Conservation (phyloP, 2,113 vertebrate genomes). For the Coturnix japonica region DNA sequence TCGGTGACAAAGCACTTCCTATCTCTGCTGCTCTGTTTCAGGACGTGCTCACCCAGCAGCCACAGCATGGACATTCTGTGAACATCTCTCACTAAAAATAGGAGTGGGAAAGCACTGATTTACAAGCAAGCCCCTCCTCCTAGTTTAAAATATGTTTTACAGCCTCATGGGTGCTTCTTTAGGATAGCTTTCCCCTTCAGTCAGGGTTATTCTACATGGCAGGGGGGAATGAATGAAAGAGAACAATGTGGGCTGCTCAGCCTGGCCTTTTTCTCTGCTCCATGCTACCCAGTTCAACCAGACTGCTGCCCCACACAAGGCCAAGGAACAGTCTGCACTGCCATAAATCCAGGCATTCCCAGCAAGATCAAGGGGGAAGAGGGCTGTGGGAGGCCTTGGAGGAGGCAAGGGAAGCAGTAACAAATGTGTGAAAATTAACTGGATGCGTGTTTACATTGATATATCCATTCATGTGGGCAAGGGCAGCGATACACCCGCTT, state of each 20-base stretch:
- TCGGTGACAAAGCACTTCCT: background rate
- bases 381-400: background rate
- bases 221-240: background rate
- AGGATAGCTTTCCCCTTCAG: background rate
- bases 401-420: background rate
- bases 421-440: slow-evolving; percentile 9
- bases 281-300: background rate
- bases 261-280: background rate
- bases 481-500: fast-evolving
- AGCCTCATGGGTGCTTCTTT: background rate
- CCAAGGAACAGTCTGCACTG: background rate
- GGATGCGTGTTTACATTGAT: background rate
- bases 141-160: background rate
- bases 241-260: background rate
- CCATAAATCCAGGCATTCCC: slow-evolving; percentile 23
- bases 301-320: background rate
- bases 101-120: background rate
- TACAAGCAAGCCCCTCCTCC: background rate
- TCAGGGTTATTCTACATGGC: background rate
- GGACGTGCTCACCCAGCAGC: background rate
- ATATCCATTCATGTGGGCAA: background rate
- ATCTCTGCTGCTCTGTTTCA: background rate
- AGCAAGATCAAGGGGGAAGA: slow-evolving; percentile 26
- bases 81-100: background rate
- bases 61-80: background rate